phyloP scores from a whole-genome alignment of 2,888 invertebrate genomes.

The Elegia similella region DNA sequence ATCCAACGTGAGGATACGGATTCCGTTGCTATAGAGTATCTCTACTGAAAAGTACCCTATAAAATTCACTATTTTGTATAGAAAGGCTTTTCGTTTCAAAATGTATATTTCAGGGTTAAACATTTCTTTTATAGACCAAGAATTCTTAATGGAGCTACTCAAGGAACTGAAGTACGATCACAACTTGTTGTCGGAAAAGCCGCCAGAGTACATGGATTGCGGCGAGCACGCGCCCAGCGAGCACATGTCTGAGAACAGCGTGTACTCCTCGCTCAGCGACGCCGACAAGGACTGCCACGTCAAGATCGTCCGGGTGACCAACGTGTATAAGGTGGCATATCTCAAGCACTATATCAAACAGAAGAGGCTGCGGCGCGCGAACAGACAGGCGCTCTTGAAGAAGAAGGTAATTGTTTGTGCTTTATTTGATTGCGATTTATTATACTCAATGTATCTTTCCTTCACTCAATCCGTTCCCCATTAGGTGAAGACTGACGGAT shows the following conservation, averaged over 20 bases:
- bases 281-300: conserved; percentile 57
- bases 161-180: conserved; percentile 53
- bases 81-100: too few species aligned
- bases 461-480: too few species aligned
- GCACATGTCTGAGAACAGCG: conserved; percentile 41
- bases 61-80: too few species aligned
- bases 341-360: conserved; percentile 69
- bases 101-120: not conserved
- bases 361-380: conserved; percentile 57
- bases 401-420: conserved; percentile 51
- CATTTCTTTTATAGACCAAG: conserved; percentile 47
- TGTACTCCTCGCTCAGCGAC: conserved; percentile 54
- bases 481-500: too few species aligned
- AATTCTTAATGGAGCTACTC: conserved; percentile 53
- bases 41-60: too few species aligned
- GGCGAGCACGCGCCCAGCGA: conserved; percentile 40
- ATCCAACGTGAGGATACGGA: too few species aligned
- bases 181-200: conserved; percentile 34
- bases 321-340: conserved; percentile 69
- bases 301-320: conserved; percentile 70
- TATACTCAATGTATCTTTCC: too few species aligned
- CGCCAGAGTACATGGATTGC: conserved; percentile 40
- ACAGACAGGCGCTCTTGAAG: conserved; percentile 56
- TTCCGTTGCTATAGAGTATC: too few species aligned
- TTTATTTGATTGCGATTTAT: too few species aligned